Conservation (phyloP, 2,797 vertebrate species). For the Sarcophilus harrisii region DNA sequence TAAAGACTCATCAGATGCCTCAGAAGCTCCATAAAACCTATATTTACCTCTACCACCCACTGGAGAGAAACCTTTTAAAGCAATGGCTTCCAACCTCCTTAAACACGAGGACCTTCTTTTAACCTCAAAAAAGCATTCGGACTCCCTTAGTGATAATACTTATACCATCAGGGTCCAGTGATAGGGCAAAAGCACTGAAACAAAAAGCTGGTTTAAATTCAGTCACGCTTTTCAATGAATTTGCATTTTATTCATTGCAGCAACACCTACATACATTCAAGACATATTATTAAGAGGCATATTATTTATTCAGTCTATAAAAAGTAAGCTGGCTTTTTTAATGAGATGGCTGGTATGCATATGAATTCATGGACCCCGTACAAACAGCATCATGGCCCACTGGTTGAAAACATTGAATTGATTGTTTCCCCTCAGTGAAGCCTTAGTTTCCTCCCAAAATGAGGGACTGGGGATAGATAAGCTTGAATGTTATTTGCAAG, state of each 20-base stretch:
- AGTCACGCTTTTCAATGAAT: background rate
- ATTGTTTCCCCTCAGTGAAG: background rate
- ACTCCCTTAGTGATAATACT: background rate
- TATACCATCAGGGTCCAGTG: background rate
- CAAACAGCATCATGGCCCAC: background rate
- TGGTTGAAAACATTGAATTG: background rate
- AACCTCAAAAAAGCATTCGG: background rate
- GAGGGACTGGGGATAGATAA: background rate
- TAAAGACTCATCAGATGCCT: background rate
- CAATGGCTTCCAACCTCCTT: background rate
- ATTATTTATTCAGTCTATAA: conserved; percentile 10
- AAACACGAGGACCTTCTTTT: background rate
- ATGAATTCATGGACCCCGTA: background rate
- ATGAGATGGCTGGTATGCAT: background rate
- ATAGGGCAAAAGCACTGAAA: background rate
- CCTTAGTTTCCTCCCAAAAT: background rate
- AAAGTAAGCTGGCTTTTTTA: background rate
- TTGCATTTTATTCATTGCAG: conserved; percentile 1
- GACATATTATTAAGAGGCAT: background rate
- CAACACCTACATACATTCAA: conserved; percentile 2
- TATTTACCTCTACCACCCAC: background rate
- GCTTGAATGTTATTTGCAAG: background rate
- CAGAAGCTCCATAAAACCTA: background rate
- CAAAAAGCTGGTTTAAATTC: background rate
- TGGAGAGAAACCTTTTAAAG: conserved; percentile 2